Evolutionary conservation across 1,140 invertebrate species (phyloP).

Genomic region (Trichoplusia ni): DNA sequence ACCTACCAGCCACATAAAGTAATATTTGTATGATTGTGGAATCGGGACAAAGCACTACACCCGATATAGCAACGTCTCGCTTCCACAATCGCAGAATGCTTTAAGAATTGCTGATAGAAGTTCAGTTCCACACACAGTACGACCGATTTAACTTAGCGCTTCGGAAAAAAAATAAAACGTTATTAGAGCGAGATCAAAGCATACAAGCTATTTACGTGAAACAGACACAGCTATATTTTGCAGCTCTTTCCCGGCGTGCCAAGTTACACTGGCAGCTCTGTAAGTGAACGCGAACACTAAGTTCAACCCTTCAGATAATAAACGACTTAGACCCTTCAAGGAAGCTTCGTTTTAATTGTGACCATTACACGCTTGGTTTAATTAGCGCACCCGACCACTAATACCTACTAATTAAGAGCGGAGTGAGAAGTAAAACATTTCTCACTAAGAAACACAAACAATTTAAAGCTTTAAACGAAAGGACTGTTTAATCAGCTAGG

Average conservation of each 20-base stretch:
- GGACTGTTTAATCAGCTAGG: background rate
- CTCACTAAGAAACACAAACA: constrained; percentile 13
- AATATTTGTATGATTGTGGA: no score
- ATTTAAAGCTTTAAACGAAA: background rate
- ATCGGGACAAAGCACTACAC: no score
- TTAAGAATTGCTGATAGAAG: no score
- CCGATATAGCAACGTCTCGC: no score
- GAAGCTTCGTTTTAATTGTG: constrained; percentile 40
- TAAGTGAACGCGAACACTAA: constrained; percentile 18
- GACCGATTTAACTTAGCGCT: no score
- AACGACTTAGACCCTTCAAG: constrained; percentile 29
- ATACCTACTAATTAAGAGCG: constrained; percentile 30
- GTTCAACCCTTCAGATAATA: constrained; percentile 28
- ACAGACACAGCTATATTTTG: background rate
- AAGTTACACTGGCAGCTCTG: background rate
- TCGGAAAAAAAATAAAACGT: no score
- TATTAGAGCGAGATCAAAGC: no score
- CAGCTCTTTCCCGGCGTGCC: background rate
- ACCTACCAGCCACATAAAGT: no score
- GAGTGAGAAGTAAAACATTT: constrained; percentile 26
- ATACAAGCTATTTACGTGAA: no score
- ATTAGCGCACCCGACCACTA: constrained; percentile 31
- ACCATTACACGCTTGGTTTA: constrained; percentile 41
- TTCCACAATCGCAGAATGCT: no score
- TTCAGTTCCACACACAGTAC: no score